phyloP scores from a whole-genome alignment of 2,113 vertebrate species.

The Gymnorhina tibicen region DNA sequence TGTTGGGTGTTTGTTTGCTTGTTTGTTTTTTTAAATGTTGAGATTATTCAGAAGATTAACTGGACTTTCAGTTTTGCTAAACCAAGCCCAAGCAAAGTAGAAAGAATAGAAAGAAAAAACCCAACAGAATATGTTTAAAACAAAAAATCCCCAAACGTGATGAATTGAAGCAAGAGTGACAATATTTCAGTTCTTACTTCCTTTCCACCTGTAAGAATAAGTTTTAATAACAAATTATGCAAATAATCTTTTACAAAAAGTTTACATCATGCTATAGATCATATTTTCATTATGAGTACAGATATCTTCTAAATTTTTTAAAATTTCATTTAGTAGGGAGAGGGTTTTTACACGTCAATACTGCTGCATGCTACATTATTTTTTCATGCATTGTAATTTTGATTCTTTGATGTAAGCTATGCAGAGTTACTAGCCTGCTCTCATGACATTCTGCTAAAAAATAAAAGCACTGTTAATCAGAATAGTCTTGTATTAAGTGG shows the following conservation, averaged over 20 bases:
- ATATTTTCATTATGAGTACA: not conserved
- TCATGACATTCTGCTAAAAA: not conserved
- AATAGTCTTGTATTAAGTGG: not conserved
- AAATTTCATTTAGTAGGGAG: not conserved
- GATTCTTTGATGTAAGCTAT: not conserved
- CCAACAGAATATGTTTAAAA: not conserved
- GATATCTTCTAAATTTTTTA: not conserved
- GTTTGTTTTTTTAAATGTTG: not conserved
- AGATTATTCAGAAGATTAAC: not conserved
- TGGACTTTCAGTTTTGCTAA: not conserved
- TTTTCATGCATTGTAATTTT: not conserved
- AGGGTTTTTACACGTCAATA: not conserved
- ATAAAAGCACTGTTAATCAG: not conserved
- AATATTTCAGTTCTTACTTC: not conserved
- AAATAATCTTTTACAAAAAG: not conserved
- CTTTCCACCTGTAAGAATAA: not conserved
- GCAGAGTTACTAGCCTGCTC: not conserved
- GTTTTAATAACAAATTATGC: not conserved
- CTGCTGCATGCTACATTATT: not conserved
- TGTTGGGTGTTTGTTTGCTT: accelerated
- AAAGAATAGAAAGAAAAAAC: not conserved
- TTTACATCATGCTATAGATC: not conserved
- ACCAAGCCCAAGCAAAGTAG: not conserved
- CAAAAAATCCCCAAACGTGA: not conserved
- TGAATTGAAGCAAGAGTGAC: not conserved